A percentile compares a stretch with the other conserved stretches of the same genome.
These are phyloP conservation scores for Callinectes sapidus DNA, from an alignment of 2,888 invertebrate genomes.

Conservation along the genomic window DNA sequence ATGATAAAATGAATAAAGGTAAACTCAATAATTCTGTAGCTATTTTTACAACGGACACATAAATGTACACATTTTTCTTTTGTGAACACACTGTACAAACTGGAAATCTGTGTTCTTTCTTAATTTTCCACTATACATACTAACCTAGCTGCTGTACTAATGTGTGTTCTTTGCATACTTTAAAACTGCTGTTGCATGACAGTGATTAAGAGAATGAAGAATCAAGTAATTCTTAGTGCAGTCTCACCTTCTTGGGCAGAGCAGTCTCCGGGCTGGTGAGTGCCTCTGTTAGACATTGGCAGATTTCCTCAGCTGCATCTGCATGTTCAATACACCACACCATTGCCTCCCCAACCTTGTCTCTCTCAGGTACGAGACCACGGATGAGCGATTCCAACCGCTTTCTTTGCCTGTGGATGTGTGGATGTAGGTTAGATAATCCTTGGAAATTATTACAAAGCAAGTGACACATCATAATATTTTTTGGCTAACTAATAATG, in stretches of 20 bases:
- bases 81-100: no score
- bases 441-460: not conserved
- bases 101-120: no score
- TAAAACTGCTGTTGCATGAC: no score
- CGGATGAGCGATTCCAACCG: slow-evolving; percentile 93
- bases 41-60: no score
- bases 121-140: no score
- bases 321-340: slow-evolving; percentile 99
- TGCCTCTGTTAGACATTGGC: slow-evolving; percentile 92
- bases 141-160: no score
- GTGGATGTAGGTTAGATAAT: not conserved
- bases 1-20: no score
- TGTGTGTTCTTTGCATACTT: no score
- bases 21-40: no score
- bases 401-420: slow-evolving; percentile 87
- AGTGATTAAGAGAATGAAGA: not conserved
- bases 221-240: not conserved
- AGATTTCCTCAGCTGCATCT: slow-evolving; percentile 96
- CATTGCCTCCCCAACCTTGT: slow-evolving; percentile 95
- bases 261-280: slow-evolving; percentile 85
- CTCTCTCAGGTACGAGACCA: slow-evolving; percentile 86
- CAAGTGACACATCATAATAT: not conserved
- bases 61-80: no score
- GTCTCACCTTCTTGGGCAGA: slow-evolving; percentile 85
- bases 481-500: not conserved